Base-by-base conservation (phyloP, 2,888 invertebrate species). In the Melanchra persicariae region DNA sequence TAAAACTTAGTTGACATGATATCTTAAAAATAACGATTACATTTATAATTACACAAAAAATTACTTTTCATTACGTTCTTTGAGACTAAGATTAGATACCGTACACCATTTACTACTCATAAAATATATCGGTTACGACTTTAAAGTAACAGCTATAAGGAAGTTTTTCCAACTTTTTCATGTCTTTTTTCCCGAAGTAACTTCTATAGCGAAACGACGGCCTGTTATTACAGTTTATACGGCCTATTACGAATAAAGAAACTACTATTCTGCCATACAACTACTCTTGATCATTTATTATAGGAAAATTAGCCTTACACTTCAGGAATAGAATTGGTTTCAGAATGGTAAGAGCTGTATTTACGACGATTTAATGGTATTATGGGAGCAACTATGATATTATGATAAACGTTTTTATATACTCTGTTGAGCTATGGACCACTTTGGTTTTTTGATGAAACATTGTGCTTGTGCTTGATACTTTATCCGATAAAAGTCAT, bases 171-270 rank as follows among this genome's bases (percentile, higher is more conserved):
- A 75, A 79, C 74, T 66, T 70, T 74, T 79, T 79, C 66, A 74
- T 74, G 79, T 64, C 59, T 57, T n/a, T 67, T 67, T 63, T 58
- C 59, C 19, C 66, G 60, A 70, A 79, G 63, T 67, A 30, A 63
- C 24, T 74, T 69, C 62, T 79, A 57, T 52, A 59, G 65, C 54
- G n/a, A 24, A 70, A 79, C 60, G 64, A 58, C 37, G 51, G 66
- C 47, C 52, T 70, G 66, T 79, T 79, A 79, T 67, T 70, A 74
- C 66, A 75, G 60, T 70, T 78, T 78, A 79, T 77, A 77, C 70
- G 52, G 63, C 79, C 66, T 79, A 67, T 61, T 58, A 70, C 60
- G 69, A 52, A 66, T 63, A 66, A 64, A 79, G 52, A 70, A 74
- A 79, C 79, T 78, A 79, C 79, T 57, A 19, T 74, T 57, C 43